Conservation (phyloP, 2,888 invertebrate genomes). For the Harpalus rufipes region DNA sequence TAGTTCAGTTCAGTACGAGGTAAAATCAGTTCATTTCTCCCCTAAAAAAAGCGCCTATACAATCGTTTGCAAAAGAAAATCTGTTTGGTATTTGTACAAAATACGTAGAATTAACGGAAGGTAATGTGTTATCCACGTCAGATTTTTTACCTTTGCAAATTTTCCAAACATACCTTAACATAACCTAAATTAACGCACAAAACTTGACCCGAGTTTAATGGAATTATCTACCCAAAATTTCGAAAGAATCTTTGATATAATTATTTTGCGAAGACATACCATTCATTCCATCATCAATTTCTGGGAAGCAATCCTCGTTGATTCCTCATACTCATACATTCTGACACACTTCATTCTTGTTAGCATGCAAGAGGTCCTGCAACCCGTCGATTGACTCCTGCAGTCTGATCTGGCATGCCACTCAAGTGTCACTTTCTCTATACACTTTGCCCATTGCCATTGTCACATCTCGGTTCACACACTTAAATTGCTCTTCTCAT, state of each 20-base stretch:
- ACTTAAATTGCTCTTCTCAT: slow-evolving; percentile 55
- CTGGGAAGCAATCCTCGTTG: slow-evolving; percentile 18
- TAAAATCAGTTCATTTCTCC: too few relatives aligned
- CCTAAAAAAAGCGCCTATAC: too few relatives aligned
- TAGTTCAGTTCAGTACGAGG: too few relatives aligned
- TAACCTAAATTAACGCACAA: too few relatives aligned
- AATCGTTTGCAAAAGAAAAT: too few relatives aligned
- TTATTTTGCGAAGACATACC: background rate
- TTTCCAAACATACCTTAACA: too few relatives aligned
- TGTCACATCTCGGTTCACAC: slow-evolving; percentile 57
- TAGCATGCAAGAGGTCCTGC: slow-evolving; percentile 45
- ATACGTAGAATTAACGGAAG: too few relatives aligned
- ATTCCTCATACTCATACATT: slow-evolving; percentile 48
- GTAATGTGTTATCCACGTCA: too few relatives aligned
- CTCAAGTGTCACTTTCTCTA: slow-evolving; percentile 48
- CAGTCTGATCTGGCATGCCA: slow-evolving; percentile 42
- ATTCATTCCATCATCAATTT: slow-evolving; percentile 24
- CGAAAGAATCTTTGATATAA: background rate
- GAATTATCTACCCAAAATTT: too few relatives aligned
- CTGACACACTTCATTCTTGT: slow-evolving; percentile 61
- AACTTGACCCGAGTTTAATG: too few relatives aligned
- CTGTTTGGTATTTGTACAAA: too few relatives aligned
- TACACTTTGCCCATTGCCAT: slow-evolving; percentile 15
- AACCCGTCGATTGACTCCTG: slow-evolving; percentile 34
- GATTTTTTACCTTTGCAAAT: too few relatives aligned